Conservation (phyloP, 2,888 invertebrate genomes). For the Bursaphelenchus okinawaensis region DNA sequence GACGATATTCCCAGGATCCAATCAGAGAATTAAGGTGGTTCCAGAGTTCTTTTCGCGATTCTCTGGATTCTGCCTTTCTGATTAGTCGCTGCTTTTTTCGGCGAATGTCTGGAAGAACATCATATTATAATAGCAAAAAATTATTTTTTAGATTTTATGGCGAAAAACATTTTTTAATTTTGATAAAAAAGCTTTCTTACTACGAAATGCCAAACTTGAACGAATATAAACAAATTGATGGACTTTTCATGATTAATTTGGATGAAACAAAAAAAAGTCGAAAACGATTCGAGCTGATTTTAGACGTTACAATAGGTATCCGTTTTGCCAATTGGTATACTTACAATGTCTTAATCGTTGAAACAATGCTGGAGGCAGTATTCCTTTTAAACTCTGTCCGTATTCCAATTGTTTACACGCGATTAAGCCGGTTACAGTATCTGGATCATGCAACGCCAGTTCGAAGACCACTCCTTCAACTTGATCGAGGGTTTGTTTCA, state of each 20-base stretch:
- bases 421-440: slow-evolving; percentile 55
- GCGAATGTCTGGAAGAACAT: background rate
- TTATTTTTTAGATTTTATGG: too few relatives aligned
- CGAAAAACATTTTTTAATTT: too few relatives aligned
- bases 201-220: too few relatives aligned
- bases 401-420: slow-evolving; percentile 41
- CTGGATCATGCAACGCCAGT: slow-evolving; percentile 63
- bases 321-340: too few relatives aligned
- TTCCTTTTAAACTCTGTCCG: slow-evolving; percentile 25
- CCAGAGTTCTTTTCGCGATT: background rate
- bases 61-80: background rate
- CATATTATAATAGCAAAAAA: too few relatives aligned
- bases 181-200: too few relatives aligned
- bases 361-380: slow-evolving; percentile 61
- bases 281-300: too few relatives aligned
- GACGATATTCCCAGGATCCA: slow-evolving; percentile 63
- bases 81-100: background rate
- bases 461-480: slow-evolving; percentile 63
- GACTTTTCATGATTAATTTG: too few relatives aligned
- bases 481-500: slow-evolving; percentile 62
- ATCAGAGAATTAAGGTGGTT: background rate
- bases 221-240: too few relatives aligned
- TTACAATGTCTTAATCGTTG: slow-evolving; percentile 59
- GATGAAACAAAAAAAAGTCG: too few relatives aligned
- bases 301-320: too few relatives aligned